phyloP scores from a whole-genome alignment of 2,797 vertebrate genomes.

The Anniella stebbinsi region DNA sequence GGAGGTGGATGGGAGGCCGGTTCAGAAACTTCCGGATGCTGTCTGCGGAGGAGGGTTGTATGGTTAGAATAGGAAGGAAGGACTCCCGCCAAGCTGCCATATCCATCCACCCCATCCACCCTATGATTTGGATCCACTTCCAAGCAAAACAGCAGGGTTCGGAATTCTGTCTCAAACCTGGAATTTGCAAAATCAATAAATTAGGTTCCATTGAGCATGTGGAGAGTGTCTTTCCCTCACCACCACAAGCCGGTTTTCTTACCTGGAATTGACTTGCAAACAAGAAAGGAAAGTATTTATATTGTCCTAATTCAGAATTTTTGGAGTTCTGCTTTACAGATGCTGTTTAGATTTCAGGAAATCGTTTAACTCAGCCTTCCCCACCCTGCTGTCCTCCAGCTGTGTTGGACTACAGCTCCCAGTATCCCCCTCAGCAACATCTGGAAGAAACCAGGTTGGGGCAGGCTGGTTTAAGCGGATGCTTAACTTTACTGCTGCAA shows the following conservation, averaged over 20 bases:
- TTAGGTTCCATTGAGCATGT: neutral
- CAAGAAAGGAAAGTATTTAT: too few relatives aligned
- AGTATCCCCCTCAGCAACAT: too few relatives aligned
- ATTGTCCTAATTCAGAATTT: neutral
- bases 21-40: conserved; percentile 89
- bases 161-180: neutral
- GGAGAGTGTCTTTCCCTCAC: neutral
- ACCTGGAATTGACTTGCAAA: too few relatives aligned
- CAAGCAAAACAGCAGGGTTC: too few relatives aligned
- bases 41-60: conserved; percentile 76
- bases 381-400: too few relatives aligned
- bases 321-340: neutral
- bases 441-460: too few relatives aligned
- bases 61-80: neutral
- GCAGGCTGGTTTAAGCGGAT: too few relatives aligned
- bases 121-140: neutral
- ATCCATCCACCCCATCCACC: neutral
- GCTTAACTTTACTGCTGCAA: neutral
- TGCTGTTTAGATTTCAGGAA: neutral
- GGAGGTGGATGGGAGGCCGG: conserved; percentile 86
- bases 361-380: neutral
- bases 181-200: neutral
- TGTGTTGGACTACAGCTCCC: too few relatives aligned
- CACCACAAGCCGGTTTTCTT: neutral
- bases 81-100: fast-evolving